Evolutionary conservation across 2,113 vertebrate species (phyloP).

Genomic region (Xyliphius kryptos): DNA sequence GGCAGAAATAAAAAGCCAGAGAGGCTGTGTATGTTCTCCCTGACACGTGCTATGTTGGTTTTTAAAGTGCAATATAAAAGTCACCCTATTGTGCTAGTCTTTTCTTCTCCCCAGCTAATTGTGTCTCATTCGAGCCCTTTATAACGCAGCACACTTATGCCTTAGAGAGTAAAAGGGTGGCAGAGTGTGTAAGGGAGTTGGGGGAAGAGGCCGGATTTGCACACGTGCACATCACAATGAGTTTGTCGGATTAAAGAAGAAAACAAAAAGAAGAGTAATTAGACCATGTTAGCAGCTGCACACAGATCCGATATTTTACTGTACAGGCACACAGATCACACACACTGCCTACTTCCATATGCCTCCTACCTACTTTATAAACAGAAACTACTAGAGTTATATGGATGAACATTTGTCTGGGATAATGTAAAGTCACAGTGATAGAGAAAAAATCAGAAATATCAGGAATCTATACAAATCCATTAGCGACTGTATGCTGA

Average conservation of each 20-base stretch:
- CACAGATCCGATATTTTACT: slow-evolving; percentile 15
- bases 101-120: slow-evolving; percentile 55
- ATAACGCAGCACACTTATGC: slow-evolving; percentile 63
- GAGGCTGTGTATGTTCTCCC: slow-evolving; percentile 19
- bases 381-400: slow-evolving; percentile 22
- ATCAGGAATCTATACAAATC: background rate
- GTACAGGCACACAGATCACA: too few species aligned
- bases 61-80: slow-evolving; percentile 60
- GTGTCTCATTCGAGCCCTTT: slow-evolving; percentile 54
- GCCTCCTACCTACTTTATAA: slow-evolving; percentile 12
- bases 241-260: slow-evolving; percentile 50
- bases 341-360: too few species aligned
- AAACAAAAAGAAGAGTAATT: slow-evolving; percentile 55
- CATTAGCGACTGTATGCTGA: background rate
- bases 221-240: slow-evolving; percentile 63
- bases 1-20: slow-evolving; percentile 44
- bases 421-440: slow-evolving; percentile 15
- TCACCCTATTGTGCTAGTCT: slow-evolving; percentile 54
- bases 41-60: slow-evolving; percentile 39
- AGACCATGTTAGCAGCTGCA: slow-evolving; percentile 34
- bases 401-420: background rate
- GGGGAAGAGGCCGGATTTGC: slow-evolving; percentile 8
- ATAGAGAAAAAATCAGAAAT: background rate
- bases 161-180: slow-evolving; percentile 31
- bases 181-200: slow-evolving; percentile 32